phyloP scores from a whole-genome alignment of 2,113 vertebrate genomes.

The Eptesicus fuscus region DNA sequence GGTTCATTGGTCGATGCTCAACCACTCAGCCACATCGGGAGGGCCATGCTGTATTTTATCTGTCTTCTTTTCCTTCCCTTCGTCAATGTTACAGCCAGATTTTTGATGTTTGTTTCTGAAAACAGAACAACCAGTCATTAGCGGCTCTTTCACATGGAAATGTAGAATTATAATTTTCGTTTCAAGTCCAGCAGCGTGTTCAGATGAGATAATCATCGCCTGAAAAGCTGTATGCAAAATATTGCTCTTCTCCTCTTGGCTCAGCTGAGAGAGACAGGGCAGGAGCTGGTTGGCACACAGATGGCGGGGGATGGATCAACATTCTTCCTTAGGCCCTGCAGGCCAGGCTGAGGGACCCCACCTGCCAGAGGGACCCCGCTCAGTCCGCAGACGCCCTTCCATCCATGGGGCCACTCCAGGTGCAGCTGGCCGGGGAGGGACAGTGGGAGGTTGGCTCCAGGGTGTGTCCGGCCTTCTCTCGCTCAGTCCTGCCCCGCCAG shows the following conservation, averaged over 20 bases:
- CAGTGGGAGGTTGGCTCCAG: no score
- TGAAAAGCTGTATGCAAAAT: slow-evolving; percentile 9
- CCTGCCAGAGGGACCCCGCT: no score
- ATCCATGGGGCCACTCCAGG: no score
- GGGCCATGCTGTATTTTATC: background rate
- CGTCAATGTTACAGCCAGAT: background rate
- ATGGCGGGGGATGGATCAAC: background rate
- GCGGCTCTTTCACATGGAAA: background rate
- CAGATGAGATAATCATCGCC: background rate
- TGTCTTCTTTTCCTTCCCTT: background rate
- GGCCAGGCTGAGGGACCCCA: no score
- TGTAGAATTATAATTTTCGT: background rate
- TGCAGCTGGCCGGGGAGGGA: no score
- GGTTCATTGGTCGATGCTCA: no score
- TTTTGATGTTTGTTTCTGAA: slow-evolving; percentile 12
- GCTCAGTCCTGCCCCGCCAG: no score
- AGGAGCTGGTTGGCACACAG: background rate
- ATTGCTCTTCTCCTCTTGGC: background rate
- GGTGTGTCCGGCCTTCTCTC: no score
- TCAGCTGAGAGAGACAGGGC: background rate
- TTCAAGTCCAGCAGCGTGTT: background rate
- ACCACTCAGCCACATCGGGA: no score
- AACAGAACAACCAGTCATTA: background rate
- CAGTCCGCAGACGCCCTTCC: no score
- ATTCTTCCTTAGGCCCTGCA: background rate